Evolutionary conservation across 2,113 vertebrate species (phyloP).

Genomic region (Zosterops pallidus): DNA sequence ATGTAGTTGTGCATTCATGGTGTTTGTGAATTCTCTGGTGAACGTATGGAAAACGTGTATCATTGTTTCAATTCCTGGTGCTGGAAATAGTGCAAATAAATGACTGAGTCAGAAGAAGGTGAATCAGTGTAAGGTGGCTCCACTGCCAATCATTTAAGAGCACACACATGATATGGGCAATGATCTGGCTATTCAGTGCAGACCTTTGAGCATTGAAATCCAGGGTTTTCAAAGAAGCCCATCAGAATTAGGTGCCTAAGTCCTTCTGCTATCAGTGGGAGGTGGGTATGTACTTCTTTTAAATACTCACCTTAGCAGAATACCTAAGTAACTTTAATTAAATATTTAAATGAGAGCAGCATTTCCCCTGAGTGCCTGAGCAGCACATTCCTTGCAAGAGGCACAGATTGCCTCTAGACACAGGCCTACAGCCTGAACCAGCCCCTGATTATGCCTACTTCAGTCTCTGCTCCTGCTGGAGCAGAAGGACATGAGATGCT

Average conservation of each 20-base stretch:
- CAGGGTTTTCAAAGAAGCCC: background rate
- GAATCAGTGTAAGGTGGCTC: slow-evolving; percentile 1
- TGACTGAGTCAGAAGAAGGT: slow-evolving; percentile 45
- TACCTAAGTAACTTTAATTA: background rate
- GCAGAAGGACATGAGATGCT: background rate
- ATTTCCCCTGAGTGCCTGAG: background rate
- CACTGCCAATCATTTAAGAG: background rate
- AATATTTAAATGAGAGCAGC: background rate
- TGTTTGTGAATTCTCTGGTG: background rate
- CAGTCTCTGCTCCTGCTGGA: background rate
- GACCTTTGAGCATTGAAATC: background rate
- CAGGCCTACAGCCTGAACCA: background rate
- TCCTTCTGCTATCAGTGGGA: background rate
- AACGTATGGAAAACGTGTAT: slow-evolving; percentile 5
- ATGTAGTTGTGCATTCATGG: background rate
- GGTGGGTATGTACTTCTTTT: background rate
- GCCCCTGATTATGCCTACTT: background rate
- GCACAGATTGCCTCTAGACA: background rate
- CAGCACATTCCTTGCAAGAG: background rate
- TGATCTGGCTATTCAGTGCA: background rate
- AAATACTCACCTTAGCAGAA: background rate
- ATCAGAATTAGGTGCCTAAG: background rate
- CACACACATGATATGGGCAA: background rate
- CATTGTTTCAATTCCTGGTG: background rate
- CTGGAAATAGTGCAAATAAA: slow-evolving; percentile 11